Evolutionary conservation across 2,888 invertebrate genomes (phyloP), one percentile per base, ranked within the genome.

Genomic region (Melinopterus prodromus): DNA sequence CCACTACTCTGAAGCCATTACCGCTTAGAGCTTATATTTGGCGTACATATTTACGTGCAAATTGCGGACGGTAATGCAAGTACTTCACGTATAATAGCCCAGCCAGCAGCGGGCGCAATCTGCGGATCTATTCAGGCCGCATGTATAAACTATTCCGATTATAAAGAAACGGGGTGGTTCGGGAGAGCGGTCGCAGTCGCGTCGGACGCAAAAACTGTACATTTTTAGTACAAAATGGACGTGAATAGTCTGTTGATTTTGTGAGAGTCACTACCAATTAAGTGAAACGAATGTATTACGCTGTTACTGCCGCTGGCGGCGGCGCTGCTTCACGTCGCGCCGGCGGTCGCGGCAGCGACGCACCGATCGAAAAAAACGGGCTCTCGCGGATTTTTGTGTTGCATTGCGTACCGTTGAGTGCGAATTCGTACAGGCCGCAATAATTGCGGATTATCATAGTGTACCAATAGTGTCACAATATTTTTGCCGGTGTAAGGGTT

Each of bases 221-320:
- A 69, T 77, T 77, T 69, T 77, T 16, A 77, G 69, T 69, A 26
- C 69, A 77, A 38, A 69, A 26, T 53, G 9, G 77, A 53, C 69
- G 69, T 77, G 77, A 77, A 77, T 77, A 16, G 77, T 26, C 77
- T 77, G 15, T 77, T 77, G 77, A 77, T 53, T 77, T 77, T 38
- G 69, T 77, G 69, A 77, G 69, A 77, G 74, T 69, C 69, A 69
- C 77, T 38, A 16, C 53, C 77, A 77, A 77, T 77, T 77, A 77
- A 12, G n/a, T 16, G 36, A 16, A 74, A 74, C 74, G 74, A 74
- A 74, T 74, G 16, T 1, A 74, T 74, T 74, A 36, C 35, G 36
- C 12, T 1, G 6, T 71, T 26, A 15, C 15, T 26, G 16, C 71
- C 7, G 71, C n/a, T n/a, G 26, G 4, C 3, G 26, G 26, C 12